Percentiles rank a stretch among this genome's conserved stretches.
Conservation (phyloP, 1,140 invertebrate species). For the Leptinotarsa undecemlineata region DNA sequence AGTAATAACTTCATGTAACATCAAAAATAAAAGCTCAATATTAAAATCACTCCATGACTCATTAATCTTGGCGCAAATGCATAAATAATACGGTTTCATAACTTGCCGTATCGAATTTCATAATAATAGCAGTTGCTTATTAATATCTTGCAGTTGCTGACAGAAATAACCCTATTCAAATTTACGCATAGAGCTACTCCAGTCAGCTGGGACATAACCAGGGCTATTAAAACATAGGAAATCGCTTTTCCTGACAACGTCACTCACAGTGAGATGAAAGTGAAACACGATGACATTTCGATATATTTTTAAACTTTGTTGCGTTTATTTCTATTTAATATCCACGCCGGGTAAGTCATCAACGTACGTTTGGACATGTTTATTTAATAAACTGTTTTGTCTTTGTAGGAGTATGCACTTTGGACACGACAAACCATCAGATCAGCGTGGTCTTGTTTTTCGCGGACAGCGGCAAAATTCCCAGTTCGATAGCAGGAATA, state of each 20-base stretch:
- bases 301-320: constrained; percentile 1
- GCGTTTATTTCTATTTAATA: neutral
- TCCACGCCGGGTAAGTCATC: neutral
- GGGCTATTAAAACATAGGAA: constrained; percentile 3
- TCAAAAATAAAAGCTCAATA: too few relatives aligned
- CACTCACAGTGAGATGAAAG: neutral
- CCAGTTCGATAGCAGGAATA: constrained; percentile 13
- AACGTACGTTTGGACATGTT: neutral
- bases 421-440: constrained; percentile 6
- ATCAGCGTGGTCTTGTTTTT: constrained; percentile 42
- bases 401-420: neutral
- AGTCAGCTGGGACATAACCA: constrained; percentile 3
- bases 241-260: neutral
- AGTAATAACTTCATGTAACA: too few relatives aligned
- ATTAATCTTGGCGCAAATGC: neutral
- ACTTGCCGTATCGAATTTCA: neutral
- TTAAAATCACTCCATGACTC: neutral
- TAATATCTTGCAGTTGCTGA: neutral
- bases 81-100: neutral
- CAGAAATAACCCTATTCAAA: neutral
- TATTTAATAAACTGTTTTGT: neutral
- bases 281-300: constrained; percentile 2
- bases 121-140: neutral
- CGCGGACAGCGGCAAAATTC: constrained; percentile 24
- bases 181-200: neutral